phyloP scores from a whole-genome alignment of 2,797 vertebrate species.

The Euphonia xanthogaster region DNA sequence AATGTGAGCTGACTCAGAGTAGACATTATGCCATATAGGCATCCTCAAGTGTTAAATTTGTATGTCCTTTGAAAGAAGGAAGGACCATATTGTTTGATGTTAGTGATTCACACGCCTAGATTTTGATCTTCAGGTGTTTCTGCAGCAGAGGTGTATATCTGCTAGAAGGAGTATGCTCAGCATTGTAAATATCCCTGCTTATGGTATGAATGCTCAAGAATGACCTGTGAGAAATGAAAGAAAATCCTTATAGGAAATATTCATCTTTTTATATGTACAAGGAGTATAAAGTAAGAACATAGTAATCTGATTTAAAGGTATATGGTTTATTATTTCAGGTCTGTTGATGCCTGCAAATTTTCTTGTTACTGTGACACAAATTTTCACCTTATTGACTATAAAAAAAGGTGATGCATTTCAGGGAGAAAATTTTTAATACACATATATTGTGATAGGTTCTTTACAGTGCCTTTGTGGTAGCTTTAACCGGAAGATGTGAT shows the following conservation, averaged over 20 bases:
- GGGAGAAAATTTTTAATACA: not conserved
- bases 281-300: not conserved
- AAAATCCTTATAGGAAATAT: not conserved
- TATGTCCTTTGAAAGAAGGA: not conserved
- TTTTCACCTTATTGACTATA: not conserved
- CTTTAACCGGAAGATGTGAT: conserved; percentile 65
- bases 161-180: not conserved
- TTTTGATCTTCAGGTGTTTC: not conserved
- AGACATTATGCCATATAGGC: not conserved
- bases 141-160: not conserved
- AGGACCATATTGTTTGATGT: not conserved
- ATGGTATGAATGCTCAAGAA: not conserved
- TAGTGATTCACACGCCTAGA: not conserved
- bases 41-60: not conserved
- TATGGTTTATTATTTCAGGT: not conserved
- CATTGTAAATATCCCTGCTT: not conserved
- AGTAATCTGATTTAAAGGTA: not conserved
- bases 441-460: not conserved
- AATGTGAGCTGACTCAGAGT: not conserved
- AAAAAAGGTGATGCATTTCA: not conserved
- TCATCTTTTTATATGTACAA: not conserved
- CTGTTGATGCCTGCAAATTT: not conserved
- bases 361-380: not conserved
- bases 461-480: not conserved
- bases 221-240: not conserved